Evolutionary conservation across 64 coral and sea anemone genomes (phyloP).

Genomic region (Anthopleura sola): DNA sequence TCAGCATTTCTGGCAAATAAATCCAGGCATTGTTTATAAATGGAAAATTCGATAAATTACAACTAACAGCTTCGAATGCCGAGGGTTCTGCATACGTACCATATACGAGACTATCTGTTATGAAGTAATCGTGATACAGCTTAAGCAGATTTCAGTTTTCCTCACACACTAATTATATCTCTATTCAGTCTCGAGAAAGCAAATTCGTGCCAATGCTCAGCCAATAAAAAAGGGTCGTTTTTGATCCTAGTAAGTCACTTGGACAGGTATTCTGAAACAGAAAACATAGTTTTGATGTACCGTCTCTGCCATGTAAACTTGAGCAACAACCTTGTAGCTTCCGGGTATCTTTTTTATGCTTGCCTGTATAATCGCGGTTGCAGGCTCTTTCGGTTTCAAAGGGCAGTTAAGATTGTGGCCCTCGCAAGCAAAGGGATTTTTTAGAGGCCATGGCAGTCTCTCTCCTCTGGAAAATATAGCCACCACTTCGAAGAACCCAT

Average conservation of each 20-base stretch:
- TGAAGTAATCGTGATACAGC: too few relatives aligned
- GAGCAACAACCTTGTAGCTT: neutral
- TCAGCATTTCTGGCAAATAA: too few relatives aligned
- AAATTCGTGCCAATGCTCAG: neutral
- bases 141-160: too few relatives aligned
- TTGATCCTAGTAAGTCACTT: neutral
- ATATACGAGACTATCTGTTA: too few relatives aligned
- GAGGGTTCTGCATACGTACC: too few relatives aligned
- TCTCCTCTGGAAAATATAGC: neutral
- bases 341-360: neutral
- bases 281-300: neutral
- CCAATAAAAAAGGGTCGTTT: neutral
- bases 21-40: too few relatives aligned
- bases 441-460: neutral
- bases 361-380: neutral
- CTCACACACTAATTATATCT: too few relatives aligned
- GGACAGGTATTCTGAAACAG: neutral
- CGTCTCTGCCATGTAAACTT: neutral
- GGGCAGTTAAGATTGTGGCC: neutral
- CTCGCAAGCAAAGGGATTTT: neutral
- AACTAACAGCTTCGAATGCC: too few relatives aligned
- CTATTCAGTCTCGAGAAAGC: too few relatives aligned
- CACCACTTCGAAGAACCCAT: neutral
- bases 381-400: neutral
- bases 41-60: too few relatives aligned